Base-by-base conservation (phyloP, 35 echinoderm and acorn worm genomes). In the Apostichopus parvimensis region DNA sequence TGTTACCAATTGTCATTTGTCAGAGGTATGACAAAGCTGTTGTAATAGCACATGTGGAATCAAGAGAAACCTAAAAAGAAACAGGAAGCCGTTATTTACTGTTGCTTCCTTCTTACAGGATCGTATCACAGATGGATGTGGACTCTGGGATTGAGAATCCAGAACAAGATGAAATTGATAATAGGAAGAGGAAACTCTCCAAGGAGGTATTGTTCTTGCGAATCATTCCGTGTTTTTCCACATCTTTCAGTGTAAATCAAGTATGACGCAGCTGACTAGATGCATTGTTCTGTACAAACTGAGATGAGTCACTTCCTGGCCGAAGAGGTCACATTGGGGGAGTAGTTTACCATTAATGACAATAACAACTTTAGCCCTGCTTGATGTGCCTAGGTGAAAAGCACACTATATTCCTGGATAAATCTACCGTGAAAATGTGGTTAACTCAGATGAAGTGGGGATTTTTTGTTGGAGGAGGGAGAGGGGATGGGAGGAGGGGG, bases 131-230 rank as follows among this genome's bases (percentile, higher is more conserved):
- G 87, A 99, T 99, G 95, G 97, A 99, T 92, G 97, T 99, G 1
- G 97, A 99, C 77, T 99, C 97, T 12, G 97, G 97, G 34, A 99
- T 99, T 15, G 97, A 99, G 68, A 99, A 94, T 22, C 95, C 93
- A 18, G 95, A 99, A 76, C 64, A 93, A 72, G 97, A 99, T 76
- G 97, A 99, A 54, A 73, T 87, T 4, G 77, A 94, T 53, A 92
- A 76, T 54, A 89, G 78, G 21, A 96, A 96, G 77, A 96, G 92
- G 61, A 91, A 91, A 57, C 91, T 92, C 21, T 72, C 89, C 17
- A 92, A 95, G 73, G 91, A 93, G 89, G 96, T 98, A 95, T 90
- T 71, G 12, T 12, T 9, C 15, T 80, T 93, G 20, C 24, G 23
- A 86, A 77, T 90, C 60, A 55, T 57, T 56, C n/a, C 55, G 7